A percentile compares a stretch with the other conserved stretches of the same genome.
phyloP scores from a whole-genome alignment of 2,888 invertebrate species.

The Acanthosepion lycidas region DNA sequence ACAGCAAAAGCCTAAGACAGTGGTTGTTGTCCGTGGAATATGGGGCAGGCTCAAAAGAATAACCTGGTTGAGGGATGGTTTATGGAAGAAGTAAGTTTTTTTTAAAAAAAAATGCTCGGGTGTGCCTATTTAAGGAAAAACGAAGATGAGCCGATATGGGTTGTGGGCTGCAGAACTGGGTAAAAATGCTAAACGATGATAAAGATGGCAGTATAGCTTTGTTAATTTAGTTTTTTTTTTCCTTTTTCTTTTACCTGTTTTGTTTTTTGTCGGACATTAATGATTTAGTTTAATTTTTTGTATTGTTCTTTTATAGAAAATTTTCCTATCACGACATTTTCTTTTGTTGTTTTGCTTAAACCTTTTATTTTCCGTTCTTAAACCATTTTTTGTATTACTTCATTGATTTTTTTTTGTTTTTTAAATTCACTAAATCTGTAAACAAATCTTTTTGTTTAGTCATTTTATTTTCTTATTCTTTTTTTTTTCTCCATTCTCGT shows the following conservation, averaged over 20 bases:
- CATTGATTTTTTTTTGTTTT: neutral
- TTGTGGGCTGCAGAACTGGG: neutral
- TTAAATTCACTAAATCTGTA: neutral
- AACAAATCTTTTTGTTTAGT: neutral
- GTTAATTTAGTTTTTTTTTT: neutral
- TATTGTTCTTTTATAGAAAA: too few relatives aligned
- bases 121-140: neutral
- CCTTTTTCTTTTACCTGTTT: rapidly evolving
- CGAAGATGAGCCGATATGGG: neutral
- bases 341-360: neutral
- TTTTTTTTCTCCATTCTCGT: neutral
- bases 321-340: neutral
- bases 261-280: neutral
- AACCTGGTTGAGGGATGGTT: neutral
- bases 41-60: neutral
- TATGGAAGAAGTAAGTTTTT: neutral
- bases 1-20: neutral
- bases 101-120: neutral
- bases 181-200: neutral
- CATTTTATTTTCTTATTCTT: neutral
- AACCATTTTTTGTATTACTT: too few relatives aligned
- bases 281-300: neutral
- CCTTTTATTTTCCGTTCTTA: neutral
- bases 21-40: neutral
- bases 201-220: neutral